These are phyloP conservation scores for Trematocara macrostoma DNA, from an alignment of 2,113 vertebrate species.

Conservation along the genomic window DNA sequence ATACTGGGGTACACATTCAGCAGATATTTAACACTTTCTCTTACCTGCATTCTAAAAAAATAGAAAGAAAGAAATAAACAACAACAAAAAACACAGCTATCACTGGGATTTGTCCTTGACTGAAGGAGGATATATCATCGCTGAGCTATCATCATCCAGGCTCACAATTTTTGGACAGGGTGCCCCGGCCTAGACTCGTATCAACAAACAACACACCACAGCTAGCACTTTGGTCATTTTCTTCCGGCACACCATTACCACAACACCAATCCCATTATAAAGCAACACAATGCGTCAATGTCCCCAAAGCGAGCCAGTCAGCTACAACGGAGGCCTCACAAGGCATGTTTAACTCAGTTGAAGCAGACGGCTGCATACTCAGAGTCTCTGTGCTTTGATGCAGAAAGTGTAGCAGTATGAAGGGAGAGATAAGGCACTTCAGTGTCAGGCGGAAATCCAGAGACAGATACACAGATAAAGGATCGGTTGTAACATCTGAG, in stretches of 20 bases:
- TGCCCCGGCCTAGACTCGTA: background rate
- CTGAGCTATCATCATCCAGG: conserved; percentile 5
- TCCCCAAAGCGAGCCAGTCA: conserved; percentile 20
- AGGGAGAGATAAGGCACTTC: background rate
- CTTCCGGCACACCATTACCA: background rate
- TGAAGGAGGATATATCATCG: conserved; percentile 15
- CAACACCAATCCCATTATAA: background rate
- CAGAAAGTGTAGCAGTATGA: background rate
- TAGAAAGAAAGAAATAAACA: background rate
- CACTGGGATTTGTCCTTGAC: background rate
- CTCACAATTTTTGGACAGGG: background rate
- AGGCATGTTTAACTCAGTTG: background rate
- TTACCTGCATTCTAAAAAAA: background rate
- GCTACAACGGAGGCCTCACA: background rate
- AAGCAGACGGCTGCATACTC: background rate
- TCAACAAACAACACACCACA: background rate
- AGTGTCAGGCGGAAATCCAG: background rate
- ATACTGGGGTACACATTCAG: background rate
- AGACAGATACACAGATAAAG: background rate
- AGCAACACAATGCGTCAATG: conserved; percentile 1
- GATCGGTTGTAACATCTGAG: background rate
- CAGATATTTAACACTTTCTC: background rate
- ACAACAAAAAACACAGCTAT: background rate
- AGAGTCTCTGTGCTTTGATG: background rate
- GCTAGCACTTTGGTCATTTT: background rate